Conservation (phyloP, 30 jellyfish, hydroid and myxozoan genomes). For the Chrysaora quinquecirrha region DNA sequence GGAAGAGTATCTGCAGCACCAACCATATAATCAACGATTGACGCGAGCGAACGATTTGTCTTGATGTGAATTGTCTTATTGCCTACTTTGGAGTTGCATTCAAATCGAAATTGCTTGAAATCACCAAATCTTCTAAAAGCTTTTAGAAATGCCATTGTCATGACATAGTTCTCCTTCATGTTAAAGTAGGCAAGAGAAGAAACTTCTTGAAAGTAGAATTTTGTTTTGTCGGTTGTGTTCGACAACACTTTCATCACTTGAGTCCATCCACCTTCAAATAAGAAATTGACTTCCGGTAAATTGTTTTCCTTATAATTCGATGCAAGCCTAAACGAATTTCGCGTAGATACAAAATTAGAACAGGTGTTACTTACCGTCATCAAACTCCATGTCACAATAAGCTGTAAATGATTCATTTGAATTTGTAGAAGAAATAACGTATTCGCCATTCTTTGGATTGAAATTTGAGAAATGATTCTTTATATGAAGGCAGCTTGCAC, state of each 20-base stretch:
- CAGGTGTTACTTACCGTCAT: background rate
- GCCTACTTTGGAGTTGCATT: background rate
- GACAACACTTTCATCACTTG: background rate
- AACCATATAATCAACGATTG: no score
- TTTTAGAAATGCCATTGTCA: background rate
- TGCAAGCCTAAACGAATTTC: no score
- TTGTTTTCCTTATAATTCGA: no score
- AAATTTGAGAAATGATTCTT: background rate
- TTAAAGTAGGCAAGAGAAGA: background rate
- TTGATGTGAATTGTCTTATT: no score
- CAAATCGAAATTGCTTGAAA: background rate
- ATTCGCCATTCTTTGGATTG: background rate
- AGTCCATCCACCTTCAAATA: slow-evolving; percentile 3
- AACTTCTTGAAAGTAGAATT: background rate
- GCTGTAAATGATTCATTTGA: background rate
- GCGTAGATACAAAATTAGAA: no score
- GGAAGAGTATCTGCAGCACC: no score
- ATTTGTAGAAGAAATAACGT: background rate
- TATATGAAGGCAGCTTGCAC: background rate
- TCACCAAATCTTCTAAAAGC: background rate
- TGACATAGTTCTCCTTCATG: background rate
- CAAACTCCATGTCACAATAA: background rate
- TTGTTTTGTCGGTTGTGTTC: background rate
- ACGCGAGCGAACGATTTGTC: no score
- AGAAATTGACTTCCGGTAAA: no score